phyloP scores from a whole-genome alignment of 2,797 vertebrate genomes.

The Sebastes trivittatus region DNA sequence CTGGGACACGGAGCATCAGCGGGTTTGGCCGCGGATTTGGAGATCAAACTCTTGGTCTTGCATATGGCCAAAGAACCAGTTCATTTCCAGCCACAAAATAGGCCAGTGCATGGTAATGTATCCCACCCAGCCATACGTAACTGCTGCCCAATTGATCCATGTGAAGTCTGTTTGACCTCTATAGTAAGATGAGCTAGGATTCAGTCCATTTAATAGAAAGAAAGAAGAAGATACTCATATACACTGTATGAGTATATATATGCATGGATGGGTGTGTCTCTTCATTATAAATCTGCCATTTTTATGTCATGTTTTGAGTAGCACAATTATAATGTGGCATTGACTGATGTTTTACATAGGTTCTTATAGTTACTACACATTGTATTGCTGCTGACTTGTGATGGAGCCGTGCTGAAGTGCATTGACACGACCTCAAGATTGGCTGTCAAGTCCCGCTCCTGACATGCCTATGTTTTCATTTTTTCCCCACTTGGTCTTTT shows the following conservation, averaged over 20 bases:
- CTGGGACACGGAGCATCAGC: slow-evolving; percentile 48
- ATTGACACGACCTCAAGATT: slow-evolving; percentile 65
- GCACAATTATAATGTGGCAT: slow-evolving; percentile 43
- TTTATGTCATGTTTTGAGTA: slow-evolving; percentile 18
- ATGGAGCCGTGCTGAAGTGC: slow-evolving; percentile 56
- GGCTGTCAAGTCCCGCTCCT: slow-evolving; percentile 68
- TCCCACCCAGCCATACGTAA: slow-evolving; percentile 52
- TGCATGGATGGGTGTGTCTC: neutral
- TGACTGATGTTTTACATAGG: slow-evolving; percentile 70
- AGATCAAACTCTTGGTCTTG: slow-evolving; percentile 62
- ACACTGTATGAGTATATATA: neutral
- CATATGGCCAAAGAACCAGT: slow-evolving; percentile 44
- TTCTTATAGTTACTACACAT: slow-evolving; percentile 48
- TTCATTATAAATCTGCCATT: slow-evolving; percentile 34
- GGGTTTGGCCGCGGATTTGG: slow-evolving; percentile 59
- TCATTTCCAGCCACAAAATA: slow-evolving; percentile 59
- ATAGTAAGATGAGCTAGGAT: slow-evolving; percentile 35
- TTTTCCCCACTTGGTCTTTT: slow-evolving; percentile 30
- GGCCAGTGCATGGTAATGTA: slow-evolving; percentile 56
- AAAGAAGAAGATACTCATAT: neutral
- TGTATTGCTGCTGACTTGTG: slow-evolving; percentile 58
- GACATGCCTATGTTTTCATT: slow-evolving; percentile 51
- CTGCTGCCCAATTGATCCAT: slow-evolving; percentile 61
- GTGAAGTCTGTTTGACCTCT: slow-evolving; percentile 53
- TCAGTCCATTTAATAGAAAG: slow-evolving; percentile 7